These are phyloP conservation scores for Rattus norvegicus DNA, from an alignment of 2,113 vertebrate species.

Conservation along the genomic window GRCr8 NC_086020.1:157232501-157233000, in stretches of 20 bases:
- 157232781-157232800: background rate
- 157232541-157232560: background rate
- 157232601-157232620: background rate
- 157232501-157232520: background rate
- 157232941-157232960: background rate
- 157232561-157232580: background rate
- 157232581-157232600: background rate
- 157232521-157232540: background rate
- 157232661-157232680: background rate
- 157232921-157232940: background rate
- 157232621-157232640: background rate
- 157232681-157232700: background rate
- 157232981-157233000: background rate
- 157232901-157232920: background rate
- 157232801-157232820: background rate
- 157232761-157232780: conserved; percentile 1
- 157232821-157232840: background rate
- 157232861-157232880: background rate
- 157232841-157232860: background rate
- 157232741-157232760: background rate
- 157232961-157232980: background rate
- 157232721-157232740: background rate
- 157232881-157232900: background rate
- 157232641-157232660: background rate
- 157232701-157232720: background rate